Conservation (phyloP, 2,113 vertebrate species). For the Tringa solitaria region DNA sequence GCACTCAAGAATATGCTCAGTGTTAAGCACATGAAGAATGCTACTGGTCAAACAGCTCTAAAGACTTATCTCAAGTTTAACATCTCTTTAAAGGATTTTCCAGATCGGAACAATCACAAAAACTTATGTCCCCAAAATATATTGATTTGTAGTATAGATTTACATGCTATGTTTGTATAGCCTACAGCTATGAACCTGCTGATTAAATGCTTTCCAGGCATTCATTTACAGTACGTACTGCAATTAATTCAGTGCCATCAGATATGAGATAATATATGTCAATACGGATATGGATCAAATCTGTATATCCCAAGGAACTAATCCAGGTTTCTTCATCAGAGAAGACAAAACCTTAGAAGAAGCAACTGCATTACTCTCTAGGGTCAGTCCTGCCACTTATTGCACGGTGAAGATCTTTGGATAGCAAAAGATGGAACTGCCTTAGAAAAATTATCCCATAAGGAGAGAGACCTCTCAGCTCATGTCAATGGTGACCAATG, state of each 20-base stretch:
- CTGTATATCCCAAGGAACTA: neutral
- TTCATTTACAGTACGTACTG: neutral
- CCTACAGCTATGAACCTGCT: neutral
- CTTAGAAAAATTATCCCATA: neutral
- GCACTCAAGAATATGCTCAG: neutral
- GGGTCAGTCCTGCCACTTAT: neutral
- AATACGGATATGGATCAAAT: neutral
- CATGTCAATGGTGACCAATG: rapidly evolving
- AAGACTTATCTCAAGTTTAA: neutral
- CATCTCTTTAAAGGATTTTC: neutral
- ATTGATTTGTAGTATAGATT: neutral
- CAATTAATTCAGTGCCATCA: neutral
- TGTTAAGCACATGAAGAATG: neutral
- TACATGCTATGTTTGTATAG: neutral
- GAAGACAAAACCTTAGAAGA: neutral
- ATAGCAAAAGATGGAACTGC: neutral
- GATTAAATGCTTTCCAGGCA: neutral
- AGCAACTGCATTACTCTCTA: neutral
- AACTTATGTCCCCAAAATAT: neutral
- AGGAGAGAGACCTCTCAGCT: neutral
- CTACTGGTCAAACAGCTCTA: neutral
- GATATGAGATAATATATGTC: neutral
- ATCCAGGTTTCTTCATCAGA: neutral
- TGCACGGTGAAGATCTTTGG: neutral
- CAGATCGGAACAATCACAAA: neutral